A percentile compares a stretch with the other conserved stretches of the same genome.
Conservation (phyloP, 2,113 vertebrate genomes). For the Calonectris borealis region DNA sequence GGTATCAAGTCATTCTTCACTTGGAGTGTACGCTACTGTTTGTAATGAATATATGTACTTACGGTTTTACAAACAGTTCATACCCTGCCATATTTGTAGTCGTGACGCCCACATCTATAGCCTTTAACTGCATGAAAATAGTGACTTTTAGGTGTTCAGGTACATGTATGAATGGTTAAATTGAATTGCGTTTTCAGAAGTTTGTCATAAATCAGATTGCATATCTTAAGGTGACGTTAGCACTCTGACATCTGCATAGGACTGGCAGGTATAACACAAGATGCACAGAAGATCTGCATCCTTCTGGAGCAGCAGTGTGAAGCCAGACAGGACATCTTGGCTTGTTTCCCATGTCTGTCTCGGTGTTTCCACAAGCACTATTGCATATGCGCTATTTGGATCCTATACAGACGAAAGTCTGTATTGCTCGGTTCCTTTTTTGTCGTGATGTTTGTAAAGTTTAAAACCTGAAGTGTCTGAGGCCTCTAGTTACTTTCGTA, state of each 20-base stretch:
- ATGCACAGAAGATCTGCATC: not conserved
- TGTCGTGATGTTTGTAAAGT: not conserved
- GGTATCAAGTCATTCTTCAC: not conserved
- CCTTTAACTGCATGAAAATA: not conserved
- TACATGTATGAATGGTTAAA: not conserved
- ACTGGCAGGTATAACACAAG: not conserved
- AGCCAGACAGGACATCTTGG: not conserved
- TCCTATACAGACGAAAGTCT: not conserved
- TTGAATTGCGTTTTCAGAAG: not conserved
- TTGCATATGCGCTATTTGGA: not conserved
- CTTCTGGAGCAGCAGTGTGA: not conserved
- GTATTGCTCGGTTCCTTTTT: not conserved
- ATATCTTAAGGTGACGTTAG: not conserved
- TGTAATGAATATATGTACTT: not conserved
- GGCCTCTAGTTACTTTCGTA: not conserved
- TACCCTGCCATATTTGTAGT: not conserved
- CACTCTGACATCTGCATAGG: not conserved
- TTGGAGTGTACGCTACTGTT: not conserved
- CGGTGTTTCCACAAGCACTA: not conserved
- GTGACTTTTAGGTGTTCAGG: not conserved
- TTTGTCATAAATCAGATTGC: not conserved
- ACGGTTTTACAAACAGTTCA: not conserved
- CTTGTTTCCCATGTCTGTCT: not conserved
- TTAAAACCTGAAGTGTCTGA: not conserved
- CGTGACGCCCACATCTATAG: rapidly evolving